A percentile compares a stretch with the other conserved stretches of the same genome.
Conservation (phyloP, 2,888 invertebrate species). For the Polydrusus cervinus region DNA sequence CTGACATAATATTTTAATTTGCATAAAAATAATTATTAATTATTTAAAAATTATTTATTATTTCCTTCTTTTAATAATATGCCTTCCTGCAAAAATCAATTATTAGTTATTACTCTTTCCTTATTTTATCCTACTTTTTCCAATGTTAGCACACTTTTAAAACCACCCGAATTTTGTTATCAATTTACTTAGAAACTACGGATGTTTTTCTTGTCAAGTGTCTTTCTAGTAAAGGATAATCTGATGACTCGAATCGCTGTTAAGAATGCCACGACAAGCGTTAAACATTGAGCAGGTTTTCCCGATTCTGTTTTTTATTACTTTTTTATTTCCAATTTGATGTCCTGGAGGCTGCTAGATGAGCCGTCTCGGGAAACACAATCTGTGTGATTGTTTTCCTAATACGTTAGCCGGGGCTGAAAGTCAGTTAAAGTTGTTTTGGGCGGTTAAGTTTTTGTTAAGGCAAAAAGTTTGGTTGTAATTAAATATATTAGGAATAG, state of each 20-base stretch:
- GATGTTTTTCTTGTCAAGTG: conserved; percentile 13
- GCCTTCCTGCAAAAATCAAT: no score
- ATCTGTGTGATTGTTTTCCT: conserved; percentile 46
- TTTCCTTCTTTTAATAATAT: no score
- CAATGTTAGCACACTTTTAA: not conserved
- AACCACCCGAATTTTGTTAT: not conserved
- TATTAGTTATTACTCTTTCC: no score
- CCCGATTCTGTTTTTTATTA: conserved; percentile 35
- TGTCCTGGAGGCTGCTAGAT: conserved; percentile 20
- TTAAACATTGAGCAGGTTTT: conserved; percentile 46
- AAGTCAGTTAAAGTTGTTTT: conserved; percentile 3
- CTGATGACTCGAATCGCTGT: conserved; percentile 11
- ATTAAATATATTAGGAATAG: not conserved
- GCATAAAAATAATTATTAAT: no score
- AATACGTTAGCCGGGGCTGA: conserved; percentile 26
- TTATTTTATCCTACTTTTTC: not conserved
- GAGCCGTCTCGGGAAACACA: conserved; percentile 32
- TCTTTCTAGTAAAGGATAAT: conserved; percentile 16
- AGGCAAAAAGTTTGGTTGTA: not conserved
- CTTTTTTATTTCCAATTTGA: conserved; percentile 39
- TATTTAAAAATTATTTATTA: no score
- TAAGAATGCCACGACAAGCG: conserved; percentile 23
- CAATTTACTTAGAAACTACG: conserved; percentile 4
- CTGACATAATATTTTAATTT: no score
- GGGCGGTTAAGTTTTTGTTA: conserved; percentile 8